Conservation (phyloP, 2,113 vertebrate genomes). For the Nicator chloris region DNA sequence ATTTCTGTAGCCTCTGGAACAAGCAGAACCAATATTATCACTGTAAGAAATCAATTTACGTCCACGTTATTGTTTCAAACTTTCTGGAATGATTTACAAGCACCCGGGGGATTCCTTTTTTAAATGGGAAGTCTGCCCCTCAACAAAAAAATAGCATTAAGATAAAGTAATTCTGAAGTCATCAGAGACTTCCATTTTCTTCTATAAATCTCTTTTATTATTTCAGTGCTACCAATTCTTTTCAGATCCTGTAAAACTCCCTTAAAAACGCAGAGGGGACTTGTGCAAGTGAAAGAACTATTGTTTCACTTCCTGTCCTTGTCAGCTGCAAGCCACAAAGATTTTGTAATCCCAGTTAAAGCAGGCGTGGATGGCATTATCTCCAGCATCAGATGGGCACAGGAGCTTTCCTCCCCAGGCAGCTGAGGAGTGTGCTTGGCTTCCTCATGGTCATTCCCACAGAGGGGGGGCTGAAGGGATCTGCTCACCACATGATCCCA, state of each 20-base stretch:
- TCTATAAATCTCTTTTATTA: background rate
- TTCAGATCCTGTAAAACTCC: background rate
- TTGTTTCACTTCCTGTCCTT: conserved; percentile 29
- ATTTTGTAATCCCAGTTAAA: background rate
- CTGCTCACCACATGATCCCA: background rate
- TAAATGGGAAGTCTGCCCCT: background rate
- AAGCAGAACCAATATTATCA: background rate
- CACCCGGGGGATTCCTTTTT: background rate
- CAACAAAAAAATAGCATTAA: background rate
- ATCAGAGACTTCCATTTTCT: background rate
- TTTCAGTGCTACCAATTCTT: background rate
- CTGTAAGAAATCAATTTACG: background rate
- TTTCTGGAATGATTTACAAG: background rate
- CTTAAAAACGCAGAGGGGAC: background rate
- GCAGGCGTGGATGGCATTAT: background rate
- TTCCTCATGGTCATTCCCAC: background rate
- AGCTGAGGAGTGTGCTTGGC: rapidly evolving
- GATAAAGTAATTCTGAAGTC: conserved; percentile 4
- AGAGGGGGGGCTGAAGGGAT: background rate
- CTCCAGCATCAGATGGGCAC: background rate
- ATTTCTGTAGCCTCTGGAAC: background rate
- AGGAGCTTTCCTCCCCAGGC: background rate
- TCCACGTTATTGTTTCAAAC: background rate
- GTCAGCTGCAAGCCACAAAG: background rate
- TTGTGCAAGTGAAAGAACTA: background rate